A percentile compares a stretch with the other conserved stretches of the same genome.
Evolutionary conservation across 2,113 vertebrate species (phyloP).

Genomic region (Paradoxurus hermaphroditus): DNA sequence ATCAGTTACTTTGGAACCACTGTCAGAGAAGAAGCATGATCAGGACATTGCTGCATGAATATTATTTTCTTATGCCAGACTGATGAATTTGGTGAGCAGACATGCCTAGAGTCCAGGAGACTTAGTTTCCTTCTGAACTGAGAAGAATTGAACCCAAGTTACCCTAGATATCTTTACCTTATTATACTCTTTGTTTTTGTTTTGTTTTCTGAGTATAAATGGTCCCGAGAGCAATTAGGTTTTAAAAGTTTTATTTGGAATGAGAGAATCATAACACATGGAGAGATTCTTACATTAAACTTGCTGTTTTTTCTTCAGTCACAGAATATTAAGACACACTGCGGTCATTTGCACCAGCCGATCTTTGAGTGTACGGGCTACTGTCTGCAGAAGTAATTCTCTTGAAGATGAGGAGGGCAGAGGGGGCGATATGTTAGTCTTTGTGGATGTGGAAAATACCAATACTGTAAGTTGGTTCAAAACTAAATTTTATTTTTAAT

Average conservation of each 20-base stretch:
- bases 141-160: background rate
- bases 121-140: background rate
- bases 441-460: slow-evolving; percentile 97
- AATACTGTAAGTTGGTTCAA: slow-evolving; percentile 89
- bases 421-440: slow-evolving; percentile 90
- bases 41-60: background rate
- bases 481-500: slow-evolving; percentile 37
- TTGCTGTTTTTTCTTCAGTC: slow-evolving; percentile 81
- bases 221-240: background rate
- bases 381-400: slow-evolving; percentile 91
- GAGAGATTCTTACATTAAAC: slow-evolving; percentile 26
- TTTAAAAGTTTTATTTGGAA: slow-evolving; percentile 55
- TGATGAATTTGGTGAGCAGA: background rate
- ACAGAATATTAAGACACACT: slow-evolving; percentile 95
- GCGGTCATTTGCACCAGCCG: slow-evolving; percentile 97
- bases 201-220: background rate
- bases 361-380: slow-evolving; percentile 92
- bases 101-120: background rate
- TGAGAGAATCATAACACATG: background rate
- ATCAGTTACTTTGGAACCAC: background rate
- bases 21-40: background rate
- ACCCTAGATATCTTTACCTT: background rate
- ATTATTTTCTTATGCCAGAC: background rate
- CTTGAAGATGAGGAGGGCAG: slow-evolving; percentile 86
- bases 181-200: background rate